phyloP scores from a whole-genome alignment of 2,888 invertebrate genomes.

The Andrena praecox region DNA sequence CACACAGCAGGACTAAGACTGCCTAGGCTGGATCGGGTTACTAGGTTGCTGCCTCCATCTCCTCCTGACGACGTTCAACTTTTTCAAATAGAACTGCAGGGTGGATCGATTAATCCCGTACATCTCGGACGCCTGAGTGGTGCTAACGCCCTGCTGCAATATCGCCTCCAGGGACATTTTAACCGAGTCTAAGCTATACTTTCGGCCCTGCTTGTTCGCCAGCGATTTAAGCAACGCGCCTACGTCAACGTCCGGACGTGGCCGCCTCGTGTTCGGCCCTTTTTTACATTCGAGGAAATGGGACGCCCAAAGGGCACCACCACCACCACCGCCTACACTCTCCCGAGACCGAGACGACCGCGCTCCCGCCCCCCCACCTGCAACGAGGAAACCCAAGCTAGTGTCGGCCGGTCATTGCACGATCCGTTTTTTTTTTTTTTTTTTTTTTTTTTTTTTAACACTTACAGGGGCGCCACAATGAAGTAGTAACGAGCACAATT shows the following conservation, averaged over 20 bases:
- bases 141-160: slow-evolving; percentile 85
- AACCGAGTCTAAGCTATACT: slow-evolving; percentile 85
- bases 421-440: slow-evolving; percentile 64
- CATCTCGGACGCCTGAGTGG: slow-evolving; percentile 85
- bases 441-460: slow-evolving; percentile 20
- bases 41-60: slow-evolving; percentile 79
- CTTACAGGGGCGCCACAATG: slow-evolving; percentile 32
- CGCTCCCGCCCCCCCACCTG: slow-evolving; percentile 84
- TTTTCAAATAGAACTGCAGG: slow-evolving; percentile 86
- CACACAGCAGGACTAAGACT: slow-evolving; percentile 66
- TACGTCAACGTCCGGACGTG: slow-evolving; percentile 81
- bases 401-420: slow-evolving; percentile 79
- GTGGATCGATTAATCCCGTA: slow-evolving; percentile 86
- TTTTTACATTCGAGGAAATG: slow-evolving; percentile 83
- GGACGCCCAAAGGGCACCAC: slow-evolving; percentile 79
- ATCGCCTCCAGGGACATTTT: slow-evolving; percentile 86
- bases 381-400: slow-evolving; percentile 84
- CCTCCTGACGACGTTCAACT: slow-evolving; percentile 85
- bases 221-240: slow-evolving; percentile 83
- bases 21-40: slow-evolving; percentile 73
- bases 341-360: slow-evolving; percentile 81
- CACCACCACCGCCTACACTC: slow-evolving; percentile 75
- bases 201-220: slow-evolving; percentile 84
- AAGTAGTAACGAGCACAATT: neutral
- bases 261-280: slow-evolving; percentile 76